phyloP scores from a whole-genome alignment of 1,140 invertebrate species.

The Trigoniulus corallinus region DNA sequence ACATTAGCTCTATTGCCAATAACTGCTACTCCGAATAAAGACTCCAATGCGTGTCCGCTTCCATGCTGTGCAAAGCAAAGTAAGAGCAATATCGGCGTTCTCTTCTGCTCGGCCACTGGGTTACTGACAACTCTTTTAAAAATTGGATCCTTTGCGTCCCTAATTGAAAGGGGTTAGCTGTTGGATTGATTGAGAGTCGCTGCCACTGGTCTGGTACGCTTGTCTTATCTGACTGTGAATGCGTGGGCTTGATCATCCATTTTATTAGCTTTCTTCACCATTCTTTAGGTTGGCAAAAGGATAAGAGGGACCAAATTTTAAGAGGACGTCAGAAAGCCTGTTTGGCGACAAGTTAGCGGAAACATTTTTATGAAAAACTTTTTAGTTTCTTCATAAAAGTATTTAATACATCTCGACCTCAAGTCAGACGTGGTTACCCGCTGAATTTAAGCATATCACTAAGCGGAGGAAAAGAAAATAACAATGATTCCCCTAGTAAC shows the following conservation, averaged over 20 bases:
- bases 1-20: neutral
- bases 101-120: neutral
- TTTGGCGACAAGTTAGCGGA: slow-evolving; percentile 1
- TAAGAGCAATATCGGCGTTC: neutral
- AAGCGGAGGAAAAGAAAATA: slow-evolving; percentile 86
- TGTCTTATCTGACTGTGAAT: neutral
- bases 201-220: neutral
- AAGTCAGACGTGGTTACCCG: slow-evolving; percentile 52
- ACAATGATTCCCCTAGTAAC: slow-evolving; percentile 72
- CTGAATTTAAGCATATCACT: slow-evolving; percentile 77
- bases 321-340: neutral
- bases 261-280: neutral
- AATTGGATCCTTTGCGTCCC: neutral
- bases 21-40: neutral
- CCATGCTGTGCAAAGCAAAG: neutral
- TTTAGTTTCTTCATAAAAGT: neutral
- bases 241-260: neutral
- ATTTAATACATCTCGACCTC: slow-evolving; percentile 32
- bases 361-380: neutral
- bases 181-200: neutral
- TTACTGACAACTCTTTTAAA: neutral
- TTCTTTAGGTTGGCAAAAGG: neutral
- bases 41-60: neutral
- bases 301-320: neutral
- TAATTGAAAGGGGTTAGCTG: neutral